Evolutionary conservation across 2,888 invertebrate genomes (phyloP).

Genomic region (Notodonta dromedarius): DNA sequence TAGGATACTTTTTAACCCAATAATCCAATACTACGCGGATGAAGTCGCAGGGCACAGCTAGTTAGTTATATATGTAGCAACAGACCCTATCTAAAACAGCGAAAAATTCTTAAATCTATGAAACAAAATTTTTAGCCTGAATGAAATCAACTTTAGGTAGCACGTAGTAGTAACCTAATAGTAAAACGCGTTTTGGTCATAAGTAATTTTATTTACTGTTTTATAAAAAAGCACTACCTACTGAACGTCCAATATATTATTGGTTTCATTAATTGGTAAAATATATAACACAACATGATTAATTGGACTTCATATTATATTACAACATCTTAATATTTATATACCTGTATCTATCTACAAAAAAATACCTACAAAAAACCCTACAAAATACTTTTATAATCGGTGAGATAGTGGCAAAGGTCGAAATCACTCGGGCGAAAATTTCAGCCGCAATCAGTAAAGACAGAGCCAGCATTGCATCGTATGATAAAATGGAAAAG

Average conservation of each 20-base stretch:
- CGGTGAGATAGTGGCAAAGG: neutral
- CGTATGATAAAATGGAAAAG: too few species aligned
- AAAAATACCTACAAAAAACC: neutral
- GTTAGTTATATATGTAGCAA: too few species aligned
- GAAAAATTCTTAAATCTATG: too few species aligned
- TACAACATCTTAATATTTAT: neutral
- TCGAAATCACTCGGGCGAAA: neutral
- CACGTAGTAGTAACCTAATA: too few species aligned
- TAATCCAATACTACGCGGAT: too few species aligned
- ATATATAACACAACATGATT: conserved; percentile 1
- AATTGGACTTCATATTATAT: neutral
- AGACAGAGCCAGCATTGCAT: too few species aligned
- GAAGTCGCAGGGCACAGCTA: too few species aligned
- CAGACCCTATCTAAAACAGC: too few species aligned
- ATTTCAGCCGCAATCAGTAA: neutral
- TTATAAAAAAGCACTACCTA: conserved; percentile 1
- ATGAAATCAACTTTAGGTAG: too few species aligned
- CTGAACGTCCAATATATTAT: neutral
- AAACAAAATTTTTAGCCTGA: too few species aligned
- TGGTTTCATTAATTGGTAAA: neutral
- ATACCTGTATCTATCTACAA: too few species aligned
- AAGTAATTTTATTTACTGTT: neutral
- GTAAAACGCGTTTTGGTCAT: neutral
- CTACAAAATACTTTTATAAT: conserved; percentile 2
- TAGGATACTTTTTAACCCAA: too few species aligned